phyloP scores from a whole-genome alignment of 2,113 vertebrate genomes.

The rat (Rattus norvegicus) region DNA sequence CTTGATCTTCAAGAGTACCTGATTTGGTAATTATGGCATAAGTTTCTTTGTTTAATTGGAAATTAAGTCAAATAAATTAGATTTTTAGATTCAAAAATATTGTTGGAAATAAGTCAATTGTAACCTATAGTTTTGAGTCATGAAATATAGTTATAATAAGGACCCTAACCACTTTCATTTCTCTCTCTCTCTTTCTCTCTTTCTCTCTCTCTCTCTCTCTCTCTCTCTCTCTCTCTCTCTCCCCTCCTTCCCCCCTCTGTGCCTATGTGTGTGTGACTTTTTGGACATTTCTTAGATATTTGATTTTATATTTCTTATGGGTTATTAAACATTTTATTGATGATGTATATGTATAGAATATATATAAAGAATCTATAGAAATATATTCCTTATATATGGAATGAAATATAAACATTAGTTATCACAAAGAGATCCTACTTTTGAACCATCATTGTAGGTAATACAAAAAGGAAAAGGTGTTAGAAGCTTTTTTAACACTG shows the following conservation, averaged over 20 bases:
- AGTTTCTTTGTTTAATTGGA: neutral
- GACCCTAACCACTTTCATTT: neutral
- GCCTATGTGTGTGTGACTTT: neutral
- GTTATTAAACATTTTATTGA: conserved; percentile 1
- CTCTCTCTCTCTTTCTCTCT: neutral
- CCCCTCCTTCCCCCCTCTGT: no score
- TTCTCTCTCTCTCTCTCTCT: no score
- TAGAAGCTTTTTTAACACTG: neutral
- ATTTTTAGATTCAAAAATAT: neutral
- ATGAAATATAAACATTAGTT: neutral
- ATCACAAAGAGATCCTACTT: neutral
- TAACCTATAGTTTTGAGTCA: conserved; percentile 9
- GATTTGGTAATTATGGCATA: neutral
- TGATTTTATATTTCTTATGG: neutral
- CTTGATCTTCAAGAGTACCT: neutral
- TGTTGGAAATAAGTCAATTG: neutral
- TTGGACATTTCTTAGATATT: neutral
- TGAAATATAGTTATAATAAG: neutral
- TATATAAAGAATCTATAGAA: neutral
- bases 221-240: no score
- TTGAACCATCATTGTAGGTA: neutral
- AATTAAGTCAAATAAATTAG: conserved; percentile 1
- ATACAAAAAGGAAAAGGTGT: neutral
- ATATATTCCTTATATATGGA: neutral
- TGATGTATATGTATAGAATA: neutral